Evolutionary conservation across 2,797 vertebrate genomes (phyloP).

Genomic region (Podargus strigoides): DNA sequence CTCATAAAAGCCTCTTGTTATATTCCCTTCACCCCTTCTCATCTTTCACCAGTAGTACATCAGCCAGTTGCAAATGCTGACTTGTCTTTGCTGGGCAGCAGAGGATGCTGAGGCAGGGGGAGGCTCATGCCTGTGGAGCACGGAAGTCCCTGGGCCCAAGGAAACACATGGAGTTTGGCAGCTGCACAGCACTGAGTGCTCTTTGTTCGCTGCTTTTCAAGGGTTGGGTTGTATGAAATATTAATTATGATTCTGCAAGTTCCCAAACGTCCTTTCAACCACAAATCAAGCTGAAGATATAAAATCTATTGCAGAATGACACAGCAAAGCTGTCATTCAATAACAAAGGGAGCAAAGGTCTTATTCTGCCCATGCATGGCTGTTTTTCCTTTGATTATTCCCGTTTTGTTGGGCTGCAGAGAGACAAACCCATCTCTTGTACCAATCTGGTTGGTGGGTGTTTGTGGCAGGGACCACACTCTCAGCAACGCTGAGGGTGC

Average conservation of each 20-base stretch:
- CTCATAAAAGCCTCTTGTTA: background rate
- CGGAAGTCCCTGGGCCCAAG: background rate
- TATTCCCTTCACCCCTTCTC: background rate
- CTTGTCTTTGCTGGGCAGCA: background rate
- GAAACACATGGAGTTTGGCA: rapidly evolving
- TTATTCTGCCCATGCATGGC: rapidly evolving
- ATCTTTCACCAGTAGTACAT: background rate
- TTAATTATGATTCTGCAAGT: background rate
- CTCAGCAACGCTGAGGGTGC: rapidly evolving
- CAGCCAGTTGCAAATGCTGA: background rate
- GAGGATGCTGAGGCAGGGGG: background rate
- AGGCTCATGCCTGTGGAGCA: background rate
- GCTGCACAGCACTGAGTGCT: background rate
- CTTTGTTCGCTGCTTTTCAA: background rate
- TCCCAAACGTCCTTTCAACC: background rate
- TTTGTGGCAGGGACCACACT: background rate
- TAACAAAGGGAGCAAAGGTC: background rate
- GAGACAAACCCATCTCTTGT: background rate
- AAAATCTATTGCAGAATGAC: background rate
- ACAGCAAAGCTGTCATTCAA: background rate
- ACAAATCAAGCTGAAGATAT: background rate
- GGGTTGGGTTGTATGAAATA: background rate
- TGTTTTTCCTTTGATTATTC: background rate
- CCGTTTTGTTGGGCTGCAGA: background rate
- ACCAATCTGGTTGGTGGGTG: no score